These are phyloP conservation scores for Peromyscus melanophrys DNA, from an alignment of 2,797 vertebrate genomes.

Conservation along the genomic window DNA sequence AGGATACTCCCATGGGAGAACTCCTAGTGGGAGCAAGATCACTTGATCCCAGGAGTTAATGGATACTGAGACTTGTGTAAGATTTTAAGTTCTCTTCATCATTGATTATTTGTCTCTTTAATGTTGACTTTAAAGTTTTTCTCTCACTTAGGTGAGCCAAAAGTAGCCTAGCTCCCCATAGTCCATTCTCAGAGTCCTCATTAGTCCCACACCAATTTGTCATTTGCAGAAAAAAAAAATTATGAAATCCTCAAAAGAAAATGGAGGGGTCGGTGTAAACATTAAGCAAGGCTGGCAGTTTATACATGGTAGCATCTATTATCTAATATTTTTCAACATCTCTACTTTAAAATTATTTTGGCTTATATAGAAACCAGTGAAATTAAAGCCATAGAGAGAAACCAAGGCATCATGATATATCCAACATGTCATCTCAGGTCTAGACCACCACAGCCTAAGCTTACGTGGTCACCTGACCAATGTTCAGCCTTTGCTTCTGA, in stretches of 20 bases:
- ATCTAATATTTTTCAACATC: not conserved
- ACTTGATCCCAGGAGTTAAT: not conserved
- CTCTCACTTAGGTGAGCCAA: not conserved
- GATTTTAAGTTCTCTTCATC: not conserved
- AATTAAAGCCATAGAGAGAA: slow-evolving; percentile 32
- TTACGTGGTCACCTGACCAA: not conserved
- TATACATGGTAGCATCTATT: not conserved
- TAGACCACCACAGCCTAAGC: slow-evolving; percentile 1
- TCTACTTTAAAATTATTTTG: not conserved
- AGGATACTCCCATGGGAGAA: not conserved
- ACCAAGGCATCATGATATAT: not conserved
- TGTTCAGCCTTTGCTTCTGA: not conserved
- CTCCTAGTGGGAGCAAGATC: not conserved
- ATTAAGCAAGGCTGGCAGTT: not conserved
- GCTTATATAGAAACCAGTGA: slow-evolving; percentile 25
- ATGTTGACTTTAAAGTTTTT: not conserved
- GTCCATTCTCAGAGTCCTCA: not conserved
- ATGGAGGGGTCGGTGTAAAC: not conserved
- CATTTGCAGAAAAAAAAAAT: not conserved
- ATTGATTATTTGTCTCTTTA: not conserved
- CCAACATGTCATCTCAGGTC: not conserved
- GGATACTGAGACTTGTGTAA: slow-evolving; percentile 1
- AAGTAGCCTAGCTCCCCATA: not conserved
- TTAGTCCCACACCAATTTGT: not conserved
- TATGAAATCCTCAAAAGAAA: slow-evolving; percentile 3